Evolutionary conservation across 1,140 invertebrate species (phyloP).

Genomic region (Cherax quadricarinatus): DNA sequence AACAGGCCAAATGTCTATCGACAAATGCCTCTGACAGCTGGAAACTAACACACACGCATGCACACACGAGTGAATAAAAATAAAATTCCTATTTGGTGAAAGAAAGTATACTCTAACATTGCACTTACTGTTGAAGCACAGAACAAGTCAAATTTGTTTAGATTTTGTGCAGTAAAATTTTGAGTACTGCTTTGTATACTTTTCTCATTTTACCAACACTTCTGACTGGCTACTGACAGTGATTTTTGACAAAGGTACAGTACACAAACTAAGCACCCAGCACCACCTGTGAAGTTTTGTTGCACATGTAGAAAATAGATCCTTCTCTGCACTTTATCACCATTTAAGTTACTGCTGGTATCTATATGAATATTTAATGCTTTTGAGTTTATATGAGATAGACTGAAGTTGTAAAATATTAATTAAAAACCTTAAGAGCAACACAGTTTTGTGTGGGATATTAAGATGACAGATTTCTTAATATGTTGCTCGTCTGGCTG

Average conservation of each 20-base stretch:
- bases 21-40: too few species aligned
- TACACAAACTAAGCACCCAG: slow-evolving; percentile 7
- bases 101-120: too few species aligned
- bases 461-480: neutral
- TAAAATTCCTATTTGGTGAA: too few species aligned
- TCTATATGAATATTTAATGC: neutral
- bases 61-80: too few species aligned
- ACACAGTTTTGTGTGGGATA: neutral
- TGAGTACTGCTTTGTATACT: neutral
- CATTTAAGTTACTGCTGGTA: neutral
- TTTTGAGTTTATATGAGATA: neutral
- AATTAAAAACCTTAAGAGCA: neutral
- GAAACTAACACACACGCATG: too few species aligned
- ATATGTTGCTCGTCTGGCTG: neutral
- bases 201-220: neutral
- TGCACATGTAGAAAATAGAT: neutral
- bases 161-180: too few species aligned
- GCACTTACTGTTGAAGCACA: too few species aligned
- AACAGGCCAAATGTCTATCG: too few species aligned
- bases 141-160: too few species aligned
- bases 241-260: neutral
- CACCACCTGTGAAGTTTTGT: neutral
- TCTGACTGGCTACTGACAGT: neutral
- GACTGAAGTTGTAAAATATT: neutral
- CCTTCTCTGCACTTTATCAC: neutral